Conservation (phyloP, 2,797 vertebrate species). For the Semaprochilodus insignis region DNA sequence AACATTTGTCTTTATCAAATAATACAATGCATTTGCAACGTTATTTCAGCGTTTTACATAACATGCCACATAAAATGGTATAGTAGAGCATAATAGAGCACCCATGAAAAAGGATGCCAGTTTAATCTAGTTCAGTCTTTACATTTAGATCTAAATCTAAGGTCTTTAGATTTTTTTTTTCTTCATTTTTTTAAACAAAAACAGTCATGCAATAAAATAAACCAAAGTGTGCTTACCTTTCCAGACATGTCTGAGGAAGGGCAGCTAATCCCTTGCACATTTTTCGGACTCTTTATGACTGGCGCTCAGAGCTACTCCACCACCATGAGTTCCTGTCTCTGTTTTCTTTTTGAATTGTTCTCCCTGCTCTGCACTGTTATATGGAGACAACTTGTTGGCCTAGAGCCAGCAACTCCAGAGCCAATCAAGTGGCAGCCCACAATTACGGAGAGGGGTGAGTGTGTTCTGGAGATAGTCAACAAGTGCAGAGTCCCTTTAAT, state of each 20-base stretch:
- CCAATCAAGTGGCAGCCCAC: constrained; percentile 82
- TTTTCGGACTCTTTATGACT: constrained; percentile 68
- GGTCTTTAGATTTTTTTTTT: neutral
- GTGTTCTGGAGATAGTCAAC: constrained; percentile 48
- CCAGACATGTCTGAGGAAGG: constrained; percentile 89
- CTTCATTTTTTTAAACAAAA: neutral
- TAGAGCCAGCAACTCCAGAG: constrained; percentile 65
- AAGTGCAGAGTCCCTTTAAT: constrained; percentile 25
- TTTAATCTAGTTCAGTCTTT: neutral
- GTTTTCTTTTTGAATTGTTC: constrained; percentile 70
- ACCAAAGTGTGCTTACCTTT: constrained; percentile 80
- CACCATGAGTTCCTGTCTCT: constrained; percentile 49
- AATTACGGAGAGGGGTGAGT: constrained; percentile 39
- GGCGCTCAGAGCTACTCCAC: constrained; percentile 51
- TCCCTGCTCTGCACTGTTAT: constrained; percentile 71
- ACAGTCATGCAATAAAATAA: neutral
- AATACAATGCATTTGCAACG: neutral
- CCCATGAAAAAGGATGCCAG: too few species aligned
- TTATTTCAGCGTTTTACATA: neutral
- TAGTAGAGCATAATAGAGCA: too few species aligned
- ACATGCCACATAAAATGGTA: too few species aligned
- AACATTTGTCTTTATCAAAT: neutral
- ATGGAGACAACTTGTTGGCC: constrained; percentile 77
- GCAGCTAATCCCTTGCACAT: constrained; percentile 95
- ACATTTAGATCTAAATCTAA: neutral